These are phyloP conservation scores for Theonella swinhoei DNA, from an alignment of 37 sponge, comb jelly and placozoan species.

Conservation along the genomic window DNA sequence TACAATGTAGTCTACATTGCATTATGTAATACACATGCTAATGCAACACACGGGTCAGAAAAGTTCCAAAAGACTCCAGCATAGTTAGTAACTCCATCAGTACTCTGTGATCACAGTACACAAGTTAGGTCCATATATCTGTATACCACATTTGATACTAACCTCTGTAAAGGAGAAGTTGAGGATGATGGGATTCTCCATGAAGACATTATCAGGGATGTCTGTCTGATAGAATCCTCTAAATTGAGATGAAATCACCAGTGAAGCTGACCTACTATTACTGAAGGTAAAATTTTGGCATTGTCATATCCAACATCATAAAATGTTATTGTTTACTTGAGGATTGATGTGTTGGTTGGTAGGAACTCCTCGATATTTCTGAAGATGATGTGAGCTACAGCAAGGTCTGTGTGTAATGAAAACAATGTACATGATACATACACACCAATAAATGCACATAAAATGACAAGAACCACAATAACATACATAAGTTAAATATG, in stretches of 20 bases:
- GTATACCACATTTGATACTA: too few species aligned
- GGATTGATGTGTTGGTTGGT: neutral
- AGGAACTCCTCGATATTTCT: slow-evolving; percentile 47
- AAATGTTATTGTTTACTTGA: neutral
- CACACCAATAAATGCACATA: neutral
- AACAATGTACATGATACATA: neutral
- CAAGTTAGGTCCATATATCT: too few species aligned
- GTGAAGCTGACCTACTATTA: slow-evolving; percentile 32
- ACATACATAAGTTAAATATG: too few species aligned
- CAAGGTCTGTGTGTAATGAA: neutral
- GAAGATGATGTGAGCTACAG: slow-evolving; percentile 15
- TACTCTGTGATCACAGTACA: neutral
- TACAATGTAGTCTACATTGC: too few species aligned
- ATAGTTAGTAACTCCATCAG: neutral
- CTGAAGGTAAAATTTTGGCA: neutral
- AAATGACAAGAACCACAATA: too few species aligned
- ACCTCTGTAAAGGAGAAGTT: slow-evolving; percentile 33
- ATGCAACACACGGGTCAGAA: slow-evolving; percentile 50
- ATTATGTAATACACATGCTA: neutral
- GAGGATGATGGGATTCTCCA: slow-evolving; percentile 43
- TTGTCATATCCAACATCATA: too few species aligned
- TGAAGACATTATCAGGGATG: neutral
- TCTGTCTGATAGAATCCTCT: neutral
- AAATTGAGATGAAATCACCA: slow-evolving; percentile 58
- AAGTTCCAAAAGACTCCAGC: slow-evolving; percentile 46